phyloP scores from a whole-genome alignment of 2,888 invertebrate genomes.

The Lasioglossum oenotherae region DNA sequence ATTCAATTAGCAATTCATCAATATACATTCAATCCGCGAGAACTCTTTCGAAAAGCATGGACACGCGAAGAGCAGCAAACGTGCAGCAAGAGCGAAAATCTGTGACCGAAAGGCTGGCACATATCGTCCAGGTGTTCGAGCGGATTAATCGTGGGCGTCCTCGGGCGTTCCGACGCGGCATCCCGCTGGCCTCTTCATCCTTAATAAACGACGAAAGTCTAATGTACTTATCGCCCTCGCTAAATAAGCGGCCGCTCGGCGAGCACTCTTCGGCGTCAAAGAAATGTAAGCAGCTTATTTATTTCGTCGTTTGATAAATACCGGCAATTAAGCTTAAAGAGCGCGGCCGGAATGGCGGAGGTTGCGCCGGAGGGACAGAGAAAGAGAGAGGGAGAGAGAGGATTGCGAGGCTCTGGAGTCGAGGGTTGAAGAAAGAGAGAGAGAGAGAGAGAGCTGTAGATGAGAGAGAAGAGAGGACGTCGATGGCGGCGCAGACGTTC shows the following conservation, averaged over 20 bases:
- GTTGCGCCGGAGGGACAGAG: slow-evolving; percentile 26
- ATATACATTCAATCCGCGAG: not conserved
- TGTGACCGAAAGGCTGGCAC: not conserved
- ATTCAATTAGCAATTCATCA: too few species aligned
- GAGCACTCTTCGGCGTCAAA: slow-evolving; percentile 69
- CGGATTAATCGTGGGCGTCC: slow-evolving; percentile 45
- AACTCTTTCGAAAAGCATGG: too few species aligned
- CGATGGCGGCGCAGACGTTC: slow-evolving; percentile 44
- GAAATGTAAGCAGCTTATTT: slow-evolving; percentile 81
- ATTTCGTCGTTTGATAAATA: slow-evolving; percentile 82
- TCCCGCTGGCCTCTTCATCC: slow-evolving; percentile 53
- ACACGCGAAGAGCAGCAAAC: not conserved
- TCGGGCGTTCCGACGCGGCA: not conserved
- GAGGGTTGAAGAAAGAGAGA: not conserved
- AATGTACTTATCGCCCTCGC: slow-evolving; percentile 77
- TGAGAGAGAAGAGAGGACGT: not conserved
- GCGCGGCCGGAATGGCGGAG: slow-evolving; percentile 40
- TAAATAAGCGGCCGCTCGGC: slow-evolving; percentile 73
- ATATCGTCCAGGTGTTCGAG: slow-evolving; percentile 44
- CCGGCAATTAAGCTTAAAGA: slow-evolving; percentile 78
- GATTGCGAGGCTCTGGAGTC: not conserved
- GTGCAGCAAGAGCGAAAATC: not conserved
- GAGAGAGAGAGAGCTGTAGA: not conserved
- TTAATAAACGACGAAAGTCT: slow-evolving; percentile 69
- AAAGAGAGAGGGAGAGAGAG: not conserved